Base-by-base conservation (phyloP, 1,140 invertebrate species). In the Lordiphosa stackelbergi region DNA sequence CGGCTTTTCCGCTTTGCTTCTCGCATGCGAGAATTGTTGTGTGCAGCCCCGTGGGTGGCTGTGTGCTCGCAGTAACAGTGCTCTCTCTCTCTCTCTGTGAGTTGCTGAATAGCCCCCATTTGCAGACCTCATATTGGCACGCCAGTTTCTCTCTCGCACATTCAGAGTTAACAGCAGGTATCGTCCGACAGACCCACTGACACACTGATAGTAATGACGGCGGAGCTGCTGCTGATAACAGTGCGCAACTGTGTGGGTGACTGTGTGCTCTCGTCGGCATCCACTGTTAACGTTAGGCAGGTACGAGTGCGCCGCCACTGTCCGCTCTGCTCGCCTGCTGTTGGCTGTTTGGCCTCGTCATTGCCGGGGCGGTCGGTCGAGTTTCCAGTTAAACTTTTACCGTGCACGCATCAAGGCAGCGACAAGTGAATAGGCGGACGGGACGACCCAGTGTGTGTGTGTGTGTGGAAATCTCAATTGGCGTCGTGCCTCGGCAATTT, bases 301-400 rank as follows among this genome's bases (percentile, higher is more conserved):
- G 45, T 51, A 58, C 16, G 38, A 51, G 45, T 47, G 55, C 62
- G 62, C 61, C 28, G 35, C 38, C 38, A n/a, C 35, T 19, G 38
- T 31, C 40, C 11, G 51, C 66, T 64, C 75, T 65, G 56, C 47
- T 69, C 42, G 42, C 47, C 52, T 45, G 64, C 56, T 61, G 49
- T 57, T 55, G 37, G 63, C 16, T 42, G 34, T 9, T 56, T 56
- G 69, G 36, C 55, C 11, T 68, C 55, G 65, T 66, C 58, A 61
- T 37, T 66, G 64, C 61, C 42, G 66, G 48, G 61, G 58, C 66
- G 43, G 65, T 69, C 63, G 56, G 70, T 59, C 64, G 72, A 81
- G 70, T 63, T 81, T 81, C 62, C 77, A 81, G 77, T 81, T 83
- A 65, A 73, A 73, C 53, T 69, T 83, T 77, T 69, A 81, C 73